phyloP scores from a whole-genome alignment of 1,140 invertebrate genomes.

The Scaptomyza montana region DNA sequence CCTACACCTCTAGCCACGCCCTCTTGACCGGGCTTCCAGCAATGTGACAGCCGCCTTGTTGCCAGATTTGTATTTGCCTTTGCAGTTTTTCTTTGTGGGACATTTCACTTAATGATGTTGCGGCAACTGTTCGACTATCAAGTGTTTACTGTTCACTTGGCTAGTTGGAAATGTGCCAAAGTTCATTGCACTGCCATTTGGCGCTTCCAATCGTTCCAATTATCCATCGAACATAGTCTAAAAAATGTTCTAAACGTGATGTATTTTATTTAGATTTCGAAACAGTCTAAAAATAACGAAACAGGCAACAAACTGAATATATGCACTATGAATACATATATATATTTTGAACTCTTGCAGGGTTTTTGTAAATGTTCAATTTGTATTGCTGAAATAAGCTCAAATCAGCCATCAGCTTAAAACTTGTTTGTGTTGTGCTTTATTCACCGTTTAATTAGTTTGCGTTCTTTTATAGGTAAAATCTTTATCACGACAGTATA shows the following conservation, averaged over 20 bases:
- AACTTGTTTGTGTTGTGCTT: no score
- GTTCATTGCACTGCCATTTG: slow-evolving; percentile 63
- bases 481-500: no score
- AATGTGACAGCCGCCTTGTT: not conserved
- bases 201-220: not conserved
- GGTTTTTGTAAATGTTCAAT: no score
- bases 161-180: slow-evolving; percentile 72
- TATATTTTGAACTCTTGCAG: no score
- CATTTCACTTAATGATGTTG: slow-evolving; percentile 11
- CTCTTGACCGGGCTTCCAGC: slow-evolving; percentile 6
- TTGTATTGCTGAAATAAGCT: no score
- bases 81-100: not conserved
- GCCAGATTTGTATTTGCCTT: slow-evolving; percentile 63
- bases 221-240: not conserved
- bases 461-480: no score
- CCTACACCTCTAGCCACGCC: not conserved
- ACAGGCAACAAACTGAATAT: not conserved
- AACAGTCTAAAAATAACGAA: not conserved
- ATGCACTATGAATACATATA: no score
- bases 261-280: not conserved
- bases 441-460: no score
- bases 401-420: no score
- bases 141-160: not conserved
- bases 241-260: not conserved
- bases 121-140: not conserved